Evolutionary conservation across 2,797 vertebrate genomes (phyloP).

Genomic region (Labroides dimidiatus): DNA sequence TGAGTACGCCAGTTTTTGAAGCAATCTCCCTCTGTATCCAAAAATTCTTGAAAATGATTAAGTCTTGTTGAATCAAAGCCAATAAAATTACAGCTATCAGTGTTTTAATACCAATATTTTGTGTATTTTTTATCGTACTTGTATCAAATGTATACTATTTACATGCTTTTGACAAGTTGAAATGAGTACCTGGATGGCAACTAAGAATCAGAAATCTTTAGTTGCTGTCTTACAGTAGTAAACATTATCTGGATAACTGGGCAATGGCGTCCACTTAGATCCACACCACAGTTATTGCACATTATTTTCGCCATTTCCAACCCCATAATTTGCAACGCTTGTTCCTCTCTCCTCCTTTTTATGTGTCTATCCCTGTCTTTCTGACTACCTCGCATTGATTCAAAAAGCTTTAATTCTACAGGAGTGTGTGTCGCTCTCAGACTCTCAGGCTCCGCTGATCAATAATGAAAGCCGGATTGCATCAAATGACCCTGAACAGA

Average conservation of each 20-base stretch:
- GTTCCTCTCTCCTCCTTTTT: neutral
- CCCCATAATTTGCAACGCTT: neutral
- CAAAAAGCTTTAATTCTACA: constrained; percentile 41
- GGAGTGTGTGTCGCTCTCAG: constrained; percentile 33
- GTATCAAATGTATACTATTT: too few relatives aligned
- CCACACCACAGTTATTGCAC: neutral
- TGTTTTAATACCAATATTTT: too few relatives aligned
- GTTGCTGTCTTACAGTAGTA: too few relatives aligned
- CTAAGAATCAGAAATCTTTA: too few relatives aligned
- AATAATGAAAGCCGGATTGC: constrained; percentile 49
- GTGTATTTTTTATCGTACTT: too few relatives aligned
- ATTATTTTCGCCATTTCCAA: neutral
- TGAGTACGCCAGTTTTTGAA: too few relatives aligned
- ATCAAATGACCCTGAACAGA: constrained; percentile 46
- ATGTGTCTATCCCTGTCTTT: neutral
- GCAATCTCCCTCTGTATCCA: too few relatives aligned
- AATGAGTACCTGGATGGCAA: too few relatives aligned
- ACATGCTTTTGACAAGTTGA: too few relatives aligned
- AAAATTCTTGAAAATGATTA: too few relatives aligned
- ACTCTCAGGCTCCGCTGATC: constrained; percentile 62
- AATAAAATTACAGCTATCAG: too few relatives aligned
- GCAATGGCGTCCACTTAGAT: neutral
- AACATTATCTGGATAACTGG: neutral
- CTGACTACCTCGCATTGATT: constrained; percentile 52
- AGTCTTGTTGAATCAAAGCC: too few relatives aligned